Conservation (phyloP, 2,888 invertebrate species). For the Erpobdella octoculata region DNA sequence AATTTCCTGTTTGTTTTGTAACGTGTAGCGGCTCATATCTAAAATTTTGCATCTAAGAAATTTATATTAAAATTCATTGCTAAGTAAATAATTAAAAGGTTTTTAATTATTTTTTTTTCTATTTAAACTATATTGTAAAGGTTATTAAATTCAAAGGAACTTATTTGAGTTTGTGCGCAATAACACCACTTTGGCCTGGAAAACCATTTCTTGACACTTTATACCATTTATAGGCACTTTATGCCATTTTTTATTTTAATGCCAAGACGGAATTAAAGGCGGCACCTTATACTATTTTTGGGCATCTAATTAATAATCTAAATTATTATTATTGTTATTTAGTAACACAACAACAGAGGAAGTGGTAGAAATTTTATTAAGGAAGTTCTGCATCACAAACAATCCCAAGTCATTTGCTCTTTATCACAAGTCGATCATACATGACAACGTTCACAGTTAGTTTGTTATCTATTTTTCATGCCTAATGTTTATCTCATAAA, state of each 20-base stretch:
- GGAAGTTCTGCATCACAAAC: slow-evolving; percentile 58
- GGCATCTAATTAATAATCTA: not conserved
- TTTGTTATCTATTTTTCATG: no score
- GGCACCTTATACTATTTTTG: not conserved
- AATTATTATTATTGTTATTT: not conserved
- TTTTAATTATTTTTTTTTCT: not conserved
- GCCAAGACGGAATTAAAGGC: not conserved
- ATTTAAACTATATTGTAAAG: no score
- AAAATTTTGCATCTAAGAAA: not conserved
- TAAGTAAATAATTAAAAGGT: not conserved
- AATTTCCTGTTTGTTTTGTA: not conserved
- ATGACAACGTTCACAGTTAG: slow-evolving; percentile 14
- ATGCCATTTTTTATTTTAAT: not conserved
- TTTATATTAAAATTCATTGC: not conserved
- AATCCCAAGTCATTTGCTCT: slow-evolving; percentile 59
- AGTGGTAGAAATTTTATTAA: slow-evolving; percentile 55
- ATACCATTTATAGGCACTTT: not conserved
- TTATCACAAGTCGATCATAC: slow-evolving; percentile 53
- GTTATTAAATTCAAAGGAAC: no score
- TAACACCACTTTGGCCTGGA: no score
- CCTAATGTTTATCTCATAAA: no score
- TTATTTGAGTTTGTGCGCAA: no score
- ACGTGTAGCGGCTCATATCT: no score
- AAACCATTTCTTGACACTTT: not conserved
- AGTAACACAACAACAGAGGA: slow-evolving; percentile 56